Conservation (phyloP, 2,797 vertebrate species). For the Catharus ustulatus region DNA sequence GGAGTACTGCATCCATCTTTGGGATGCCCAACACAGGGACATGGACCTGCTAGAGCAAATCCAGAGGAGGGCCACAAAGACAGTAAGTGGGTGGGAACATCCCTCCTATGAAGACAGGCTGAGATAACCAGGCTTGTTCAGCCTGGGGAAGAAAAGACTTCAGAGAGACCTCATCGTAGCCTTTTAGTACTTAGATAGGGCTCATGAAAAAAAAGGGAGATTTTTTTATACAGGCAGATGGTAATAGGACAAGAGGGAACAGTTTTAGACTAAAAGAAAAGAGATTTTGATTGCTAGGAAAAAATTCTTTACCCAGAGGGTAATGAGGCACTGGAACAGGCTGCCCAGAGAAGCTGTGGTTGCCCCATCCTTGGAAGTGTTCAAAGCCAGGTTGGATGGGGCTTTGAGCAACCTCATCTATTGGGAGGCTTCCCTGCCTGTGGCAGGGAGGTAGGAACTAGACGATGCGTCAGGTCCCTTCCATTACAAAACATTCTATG, state of each 20-base stretch:
- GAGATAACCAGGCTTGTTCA: neutral
- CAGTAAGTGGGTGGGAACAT: neutral
- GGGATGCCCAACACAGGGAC: neutral
- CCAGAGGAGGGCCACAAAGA: neutral
- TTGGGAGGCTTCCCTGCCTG: neutral
- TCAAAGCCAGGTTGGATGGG: neutral
- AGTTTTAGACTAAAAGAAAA: neutral
- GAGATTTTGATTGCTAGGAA: neutral
- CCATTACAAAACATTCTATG: neutral
- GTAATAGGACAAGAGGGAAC: neutral
- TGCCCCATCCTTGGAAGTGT: neutral
- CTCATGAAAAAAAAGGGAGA: neutral
- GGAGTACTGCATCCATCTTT: neutral
- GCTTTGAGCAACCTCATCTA: neutral
- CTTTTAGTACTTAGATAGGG: neutral
- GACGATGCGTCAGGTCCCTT: neutral
- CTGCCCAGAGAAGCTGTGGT: neutral
- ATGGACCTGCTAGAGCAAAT: neutral
- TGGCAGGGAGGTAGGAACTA: rapidly evolving
- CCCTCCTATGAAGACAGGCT: neutral
- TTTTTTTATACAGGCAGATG: neutral
- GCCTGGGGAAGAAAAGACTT: neutral
- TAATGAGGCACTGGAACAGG: neutral
- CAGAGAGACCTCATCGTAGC: neutral
- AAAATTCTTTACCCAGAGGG: neutral